These are phyloP conservation scores for Metallyticus violacea DNA, from an alignment of 2,888 invertebrate species.

Conservation along the genomic window DNA sequence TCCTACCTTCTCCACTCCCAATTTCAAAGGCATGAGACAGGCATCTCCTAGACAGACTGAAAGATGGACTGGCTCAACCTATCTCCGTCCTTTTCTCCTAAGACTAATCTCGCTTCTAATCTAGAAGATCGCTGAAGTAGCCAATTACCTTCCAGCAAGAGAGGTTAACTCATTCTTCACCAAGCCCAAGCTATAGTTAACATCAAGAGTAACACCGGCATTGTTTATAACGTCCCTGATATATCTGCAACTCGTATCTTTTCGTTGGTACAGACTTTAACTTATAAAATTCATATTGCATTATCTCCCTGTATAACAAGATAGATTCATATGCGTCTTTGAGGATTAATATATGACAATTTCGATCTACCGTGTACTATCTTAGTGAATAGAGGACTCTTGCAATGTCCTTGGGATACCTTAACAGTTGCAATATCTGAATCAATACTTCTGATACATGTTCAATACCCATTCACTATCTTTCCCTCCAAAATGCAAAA, in stretches of 20 bases:
- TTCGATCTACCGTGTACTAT: too few relatives aligned
- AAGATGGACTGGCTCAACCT: too few relatives aligned
- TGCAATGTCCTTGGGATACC: too few relatives aligned
- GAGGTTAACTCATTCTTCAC: background rate
- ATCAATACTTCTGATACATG: too few relatives aligned
- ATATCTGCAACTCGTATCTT: background rate
- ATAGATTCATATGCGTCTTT: too few relatives aligned
- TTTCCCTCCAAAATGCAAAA: too few relatives aligned
- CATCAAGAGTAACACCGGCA: background rate
- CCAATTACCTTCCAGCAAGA: background rate
- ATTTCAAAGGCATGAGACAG: background rate
- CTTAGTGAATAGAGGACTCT: too few relatives aligned
- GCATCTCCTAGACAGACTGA: background rate
- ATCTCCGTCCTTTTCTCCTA: background rate
- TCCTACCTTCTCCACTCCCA: background rate
- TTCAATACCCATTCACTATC: too few relatives aligned
- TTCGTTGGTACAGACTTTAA: background rate
- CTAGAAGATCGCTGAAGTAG: conserved; percentile 2
- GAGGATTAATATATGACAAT: too few relatives aligned
- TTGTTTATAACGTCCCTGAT: background rate
- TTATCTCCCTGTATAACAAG: too few relatives aligned
- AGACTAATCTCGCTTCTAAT: conserved; percentile 8
- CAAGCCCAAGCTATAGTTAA: background rate
- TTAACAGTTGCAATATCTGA: too few relatives aligned
- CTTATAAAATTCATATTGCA: too few relatives aligned